A percentile compares a stretch with the other conserved stretches of the same genome.
Conservation (phyloP, 2,888 invertebrate genomes). For the Lepas anatifera region DNA sequence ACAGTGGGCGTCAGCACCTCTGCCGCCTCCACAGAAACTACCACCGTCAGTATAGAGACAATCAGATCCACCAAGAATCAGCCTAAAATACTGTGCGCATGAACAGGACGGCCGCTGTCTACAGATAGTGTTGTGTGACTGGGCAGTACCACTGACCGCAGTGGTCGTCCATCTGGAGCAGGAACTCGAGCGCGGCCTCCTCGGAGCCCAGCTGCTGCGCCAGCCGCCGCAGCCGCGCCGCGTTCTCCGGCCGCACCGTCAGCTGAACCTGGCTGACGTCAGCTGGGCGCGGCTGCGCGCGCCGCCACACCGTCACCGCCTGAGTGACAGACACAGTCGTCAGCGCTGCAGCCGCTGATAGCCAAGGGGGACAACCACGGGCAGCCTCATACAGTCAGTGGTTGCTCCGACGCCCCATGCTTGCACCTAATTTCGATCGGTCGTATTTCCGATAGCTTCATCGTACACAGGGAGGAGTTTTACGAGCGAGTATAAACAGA, state of each 20-base stretch:
- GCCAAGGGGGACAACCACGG: no score
- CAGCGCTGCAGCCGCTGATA: no score
- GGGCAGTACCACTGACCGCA: not conserved
- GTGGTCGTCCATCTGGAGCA: conserved; percentile 11
- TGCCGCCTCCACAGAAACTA: no score
- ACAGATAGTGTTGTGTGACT: no score
- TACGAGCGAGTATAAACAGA: no score
- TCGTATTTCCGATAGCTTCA: no score
- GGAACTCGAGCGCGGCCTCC: conserved; percentile 8
- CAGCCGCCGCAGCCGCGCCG: not conserved
- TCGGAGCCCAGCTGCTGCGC: conserved; percentile 8
- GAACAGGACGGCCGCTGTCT: no score
- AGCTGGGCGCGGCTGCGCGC: not conserved
- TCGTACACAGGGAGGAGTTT: no score
- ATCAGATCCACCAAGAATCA: not conserved
- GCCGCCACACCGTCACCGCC: conserved; percentile 8
- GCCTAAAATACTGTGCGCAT: not conserved
- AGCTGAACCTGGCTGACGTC: not conserved
- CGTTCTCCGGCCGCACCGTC: conserved; percentile 3
- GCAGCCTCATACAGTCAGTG: no score
- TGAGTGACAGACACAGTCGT: no score
- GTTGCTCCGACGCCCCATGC: no score
- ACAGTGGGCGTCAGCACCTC: not conserved
- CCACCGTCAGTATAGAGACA: not conserved
- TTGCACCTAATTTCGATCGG: no score